Evolutionary conservation across 2,797 vertebrate species (phyloP), one percentile per base, ranked within the genome.

Genomic region (Fringilla coelebs): DNA sequence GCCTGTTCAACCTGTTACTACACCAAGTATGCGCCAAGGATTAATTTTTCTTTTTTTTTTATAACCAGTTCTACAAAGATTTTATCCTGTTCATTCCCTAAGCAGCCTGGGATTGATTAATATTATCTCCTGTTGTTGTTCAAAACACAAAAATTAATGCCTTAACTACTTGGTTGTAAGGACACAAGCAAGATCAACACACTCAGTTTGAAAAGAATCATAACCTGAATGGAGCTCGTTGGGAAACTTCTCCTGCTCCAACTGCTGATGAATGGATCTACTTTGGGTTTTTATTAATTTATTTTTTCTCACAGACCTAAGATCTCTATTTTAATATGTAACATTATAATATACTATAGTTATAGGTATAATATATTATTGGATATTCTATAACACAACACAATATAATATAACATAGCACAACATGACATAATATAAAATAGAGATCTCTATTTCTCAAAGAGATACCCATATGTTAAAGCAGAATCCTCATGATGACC

Each of bases 141-240:
- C 32, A 21, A 38, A 89, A 82, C 16, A 14, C 12, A 15, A 49
- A 70, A 68, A 48, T 8, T 36, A 68, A 29, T 41, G 36, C 32
- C 19, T 43, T 22, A 32, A 14, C 28, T 29, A 3, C 24, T 7
- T 29, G 9, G 5, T 20, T 25, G 31, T 58, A 74, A 48, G 41
- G 7, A 26, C 3, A 8, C 16, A 16, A 52, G 32, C 9, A 36
- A 61, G 29, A 54, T 19, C 24, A 29, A 29, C 17, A 36, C 11
- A 21, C 4, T 34, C 25, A 20, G 4, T 38, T 84, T 29, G 18
- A 49, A 58, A 49, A 40, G 9, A 46, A 52, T n/a, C 24, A 12
- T 7, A 51, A 25, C 13, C 32, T 43, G 26, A 32, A 65, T 25
- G 41, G 9, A 68, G 11, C 55, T 34, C 0, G 0, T 3, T 16